phyloP scores from a whole-genome alignment of 2,797 vertebrate genomes.

The Sebastiscus albofasciatus region DNA sequence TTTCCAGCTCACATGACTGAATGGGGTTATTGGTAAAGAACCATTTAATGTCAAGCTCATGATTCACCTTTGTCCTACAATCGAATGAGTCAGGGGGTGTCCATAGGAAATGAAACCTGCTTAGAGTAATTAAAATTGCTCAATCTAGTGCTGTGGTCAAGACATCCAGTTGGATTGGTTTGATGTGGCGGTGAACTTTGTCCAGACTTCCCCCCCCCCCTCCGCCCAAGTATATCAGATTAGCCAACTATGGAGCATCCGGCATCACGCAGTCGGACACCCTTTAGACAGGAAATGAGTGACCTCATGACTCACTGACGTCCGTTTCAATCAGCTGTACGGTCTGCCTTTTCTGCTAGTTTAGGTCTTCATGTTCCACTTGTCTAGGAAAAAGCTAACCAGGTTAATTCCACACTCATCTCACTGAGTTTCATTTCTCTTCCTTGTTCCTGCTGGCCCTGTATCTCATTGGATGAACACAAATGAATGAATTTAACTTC shows the following conservation, averaged over 20 bases:
- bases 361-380: neutral
- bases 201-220: neutral
- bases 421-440: neutral
- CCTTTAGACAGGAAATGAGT: neutral
- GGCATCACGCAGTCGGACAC: neutral
- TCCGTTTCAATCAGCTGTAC: neutral
- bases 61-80: neutral
- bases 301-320: neutral
- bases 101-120: neutral
- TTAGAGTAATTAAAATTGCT: neutral
- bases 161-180: neutral
- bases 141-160: neutral
- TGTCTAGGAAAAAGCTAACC: neutral
- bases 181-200: neutral
- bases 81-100: neutral
- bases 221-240: neutral
- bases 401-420: neutral
- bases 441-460: neutral
- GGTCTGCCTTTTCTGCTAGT: neutral
- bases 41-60: neutral
- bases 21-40: neutral
- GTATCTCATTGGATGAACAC: neutral
- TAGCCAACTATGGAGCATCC: neutral
- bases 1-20: neutral
- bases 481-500: conserved; percentile 24